Conservation (phyloP, 2,888 invertebrate species). For the Tortricodes alternella region DNA sequence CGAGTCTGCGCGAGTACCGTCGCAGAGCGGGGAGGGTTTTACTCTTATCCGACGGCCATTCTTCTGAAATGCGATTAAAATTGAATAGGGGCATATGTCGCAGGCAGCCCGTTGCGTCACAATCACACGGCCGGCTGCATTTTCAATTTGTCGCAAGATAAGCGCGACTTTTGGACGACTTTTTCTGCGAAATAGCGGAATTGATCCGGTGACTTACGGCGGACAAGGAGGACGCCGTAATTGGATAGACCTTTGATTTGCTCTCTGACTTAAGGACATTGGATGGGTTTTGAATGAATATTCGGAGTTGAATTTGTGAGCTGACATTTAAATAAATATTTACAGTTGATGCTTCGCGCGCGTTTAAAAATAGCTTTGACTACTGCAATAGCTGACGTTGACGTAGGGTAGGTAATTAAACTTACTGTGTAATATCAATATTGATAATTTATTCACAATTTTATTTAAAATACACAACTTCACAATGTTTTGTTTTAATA, state of each 20-base stretch:
- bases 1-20: constrained; percentile 73
- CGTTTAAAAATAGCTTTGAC: not conserved
- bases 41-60: constrained; percentile 80
- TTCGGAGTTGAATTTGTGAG: no score
- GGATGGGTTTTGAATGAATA: constrained; percentile 9
- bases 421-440: constrained; percentile 73
- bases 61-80: constrained; percentile 82
- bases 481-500: constrained; percentile 79
- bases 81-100: constrained; percentile 82
- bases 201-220: constrained; percentile 80
- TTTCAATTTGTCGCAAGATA: constrained; percentile 83
- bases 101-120: constrained; percentile 76
- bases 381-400: not conserved
- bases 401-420: constrained; percentile 40
- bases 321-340: not conserved
- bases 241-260: constrained; percentile 74
- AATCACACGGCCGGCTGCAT: constrained; percentile 80
- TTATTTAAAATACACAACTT: constrained; percentile 83
- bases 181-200: constrained; percentile 78
- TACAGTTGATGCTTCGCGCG: not conserved
- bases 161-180: constrained; percentile 76
- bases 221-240: constrained; percentile 63
- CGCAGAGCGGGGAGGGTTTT: constrained; percentile 62
- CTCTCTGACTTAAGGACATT: constrained; percentile 57
- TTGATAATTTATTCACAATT: constrained; percentile 83